These are phyloP conservation scores for Minunthozetes semirufus DNA, from an alignment of 2,888 invertebrate genomes.

Conservation along the genomic window DNA sequence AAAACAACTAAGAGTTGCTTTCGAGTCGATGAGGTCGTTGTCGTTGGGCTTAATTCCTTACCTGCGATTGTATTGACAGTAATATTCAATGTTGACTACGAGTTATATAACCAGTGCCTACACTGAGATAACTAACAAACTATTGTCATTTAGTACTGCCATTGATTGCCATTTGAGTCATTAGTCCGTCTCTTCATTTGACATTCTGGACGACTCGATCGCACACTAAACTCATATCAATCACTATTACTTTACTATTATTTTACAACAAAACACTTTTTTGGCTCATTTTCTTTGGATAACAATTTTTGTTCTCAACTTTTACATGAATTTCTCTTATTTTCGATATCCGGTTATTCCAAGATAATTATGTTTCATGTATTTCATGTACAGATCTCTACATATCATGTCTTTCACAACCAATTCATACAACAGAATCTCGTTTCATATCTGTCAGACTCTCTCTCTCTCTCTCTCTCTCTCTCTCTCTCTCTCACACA, in stretches of 20 bases:
- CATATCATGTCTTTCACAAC: neutral
- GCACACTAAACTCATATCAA: slow-evolving; percentile 26
- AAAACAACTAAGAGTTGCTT: neutral
- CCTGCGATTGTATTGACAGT: neutral
- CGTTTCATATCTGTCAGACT: neutral
- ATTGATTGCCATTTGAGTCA: slow-evolving; percentile 26
- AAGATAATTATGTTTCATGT: slow-evolving; percentile 23
- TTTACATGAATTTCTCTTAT: slow-evolving; percentile 18
- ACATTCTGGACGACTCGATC: slow-evolving; percentile 13
- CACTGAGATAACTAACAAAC: neutral
- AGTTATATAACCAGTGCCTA: neutral
- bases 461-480: neutral
- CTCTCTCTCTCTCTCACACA: neutral
- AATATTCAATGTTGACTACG: neutral
- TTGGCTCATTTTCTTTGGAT: neutral
- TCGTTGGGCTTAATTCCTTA: neutral
- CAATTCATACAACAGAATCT: too few species aligned
- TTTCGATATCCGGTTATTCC: slow-evolving; percentile 26
- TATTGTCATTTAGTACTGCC: neutral
- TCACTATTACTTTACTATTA: slow-evolving; percentile 29
- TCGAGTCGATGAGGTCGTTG: neutral
- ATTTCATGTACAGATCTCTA: neutral
- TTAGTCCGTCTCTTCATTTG: slow-evolving; percentile 9
- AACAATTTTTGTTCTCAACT: neutral
- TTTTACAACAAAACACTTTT: slow-evolving; percentile 17